Conservation (phyloP, 2,888 invertebrate species). For the Cabera pusaria region DNA sequence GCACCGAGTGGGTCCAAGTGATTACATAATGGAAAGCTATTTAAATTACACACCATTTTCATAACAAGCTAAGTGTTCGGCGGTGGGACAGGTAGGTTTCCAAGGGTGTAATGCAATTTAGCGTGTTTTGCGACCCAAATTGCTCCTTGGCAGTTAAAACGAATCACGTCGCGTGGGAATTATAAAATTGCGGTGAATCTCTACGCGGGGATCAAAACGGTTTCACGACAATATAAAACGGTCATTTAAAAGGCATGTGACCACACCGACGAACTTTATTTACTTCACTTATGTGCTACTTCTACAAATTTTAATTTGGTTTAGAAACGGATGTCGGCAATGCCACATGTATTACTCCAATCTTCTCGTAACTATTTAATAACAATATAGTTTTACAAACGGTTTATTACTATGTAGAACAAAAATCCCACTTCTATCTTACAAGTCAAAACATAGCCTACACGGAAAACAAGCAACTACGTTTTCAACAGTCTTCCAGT, state of each 20-base stretch:
- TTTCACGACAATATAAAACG: constrained; percentile 48
- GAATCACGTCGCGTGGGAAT: constrained; percentile 63
- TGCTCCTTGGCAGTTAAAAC: constrained; percentile 65
- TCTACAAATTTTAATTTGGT: constrained; percentile 7
- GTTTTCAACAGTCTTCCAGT: not conserved
- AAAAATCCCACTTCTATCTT: no score
- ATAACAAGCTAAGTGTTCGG: constrained; percentile 34
- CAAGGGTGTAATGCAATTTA: constrained; percentile 59
- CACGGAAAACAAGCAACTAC: not conserved
- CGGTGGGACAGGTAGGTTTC: constrained; percentile 38
- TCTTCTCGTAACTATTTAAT: no score
- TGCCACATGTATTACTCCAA: no score
- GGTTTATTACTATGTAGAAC: no score
- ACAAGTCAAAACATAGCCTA: no score
- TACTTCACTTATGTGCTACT: no score
- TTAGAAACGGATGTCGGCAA: not conserved
- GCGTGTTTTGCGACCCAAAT: constrained; percentile 55
- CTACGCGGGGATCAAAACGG: constrained; percentile 53
- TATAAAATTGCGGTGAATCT: constrained; percentile 66
- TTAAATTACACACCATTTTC: constrained; percentile 48
- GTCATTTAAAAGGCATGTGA: constrained; percentile 38
- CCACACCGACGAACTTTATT: no score
- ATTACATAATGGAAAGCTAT: constrained; percentile 50
- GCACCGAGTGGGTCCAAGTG: constrained; percentile 24
- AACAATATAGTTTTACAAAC: no score